Base-by-base conservation (phyloP, 2,113 vertebrate genomes). In the Charina bottae region DNA sequence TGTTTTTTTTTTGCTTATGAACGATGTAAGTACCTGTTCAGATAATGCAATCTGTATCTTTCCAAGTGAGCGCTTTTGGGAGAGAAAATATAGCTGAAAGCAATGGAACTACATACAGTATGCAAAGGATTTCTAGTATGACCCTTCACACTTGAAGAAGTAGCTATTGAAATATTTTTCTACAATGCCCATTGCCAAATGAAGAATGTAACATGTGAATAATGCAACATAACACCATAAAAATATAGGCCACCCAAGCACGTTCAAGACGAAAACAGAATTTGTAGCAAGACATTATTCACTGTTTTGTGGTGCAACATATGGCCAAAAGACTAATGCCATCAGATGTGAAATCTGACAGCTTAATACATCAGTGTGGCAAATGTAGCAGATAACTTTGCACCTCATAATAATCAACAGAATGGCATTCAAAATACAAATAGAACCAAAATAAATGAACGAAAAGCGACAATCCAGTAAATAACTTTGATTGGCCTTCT, bases 271-370 rank as follows among this genome's bases (percentile, higher is more conserved):
- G 17, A 60, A 85, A 62, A n/a, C 83, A 89, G 46, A 83, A 64
- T 55, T 54, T 84, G 72, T 23, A 84, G 58, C n/a, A 89, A 54
- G 49, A 4, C 12, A 89, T 92, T 64, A 89, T 19, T 62, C 42
- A 21, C 42, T 84, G n/a, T 89, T 92, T 42, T 89, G 56, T 84
- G n/a, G 72, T 28, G 83, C 58, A 92, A 89, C 91, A 89, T 92
- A 92, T 64, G 72, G 91, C 56, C 72, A 37, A 89, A 89, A 92
- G 91, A 92, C 72, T 92, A 84, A 92, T 92, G 46, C 42, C 46
- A 87, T 92, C 91, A 92, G 87, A 89, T 92, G 72, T 84, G 60
- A 84, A 92, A 92, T 58, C 42, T 89, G 91, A 92, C 87, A 89
- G 72, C 72, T 89, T 89, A 62, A 92, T 92, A 84, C 12, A 89